Conservation (phyloP, 35 echinoderm and acorn worm genomes). For the Eucidaris tribuloides region DNA sequence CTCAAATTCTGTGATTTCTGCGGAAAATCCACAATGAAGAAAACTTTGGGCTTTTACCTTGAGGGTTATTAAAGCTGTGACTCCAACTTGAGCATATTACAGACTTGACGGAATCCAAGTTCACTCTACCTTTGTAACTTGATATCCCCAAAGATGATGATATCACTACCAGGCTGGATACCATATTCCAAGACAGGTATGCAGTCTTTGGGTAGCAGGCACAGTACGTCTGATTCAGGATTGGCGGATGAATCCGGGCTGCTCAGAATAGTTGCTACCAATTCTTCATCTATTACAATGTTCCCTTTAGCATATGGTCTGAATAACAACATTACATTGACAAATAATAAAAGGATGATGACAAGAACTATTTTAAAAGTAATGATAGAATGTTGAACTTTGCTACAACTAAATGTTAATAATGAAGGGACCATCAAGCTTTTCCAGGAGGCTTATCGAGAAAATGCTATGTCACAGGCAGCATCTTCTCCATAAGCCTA, state of each 20-base stretch:
- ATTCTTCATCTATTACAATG: neutral
- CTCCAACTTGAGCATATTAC: neutral
- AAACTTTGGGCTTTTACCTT: too few relatives aligned
- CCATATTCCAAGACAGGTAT: constrained; percentile 37
- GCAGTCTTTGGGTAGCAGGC: constrained; percentile 1
- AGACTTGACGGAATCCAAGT: neutral
- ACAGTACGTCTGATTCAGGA: neutral
- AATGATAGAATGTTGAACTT: neutral
- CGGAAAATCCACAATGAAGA: too few relatives aligned
- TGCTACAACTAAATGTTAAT: neutral
- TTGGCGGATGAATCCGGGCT: neutral
- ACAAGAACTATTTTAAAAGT: neutral
- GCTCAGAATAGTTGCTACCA: neutral
- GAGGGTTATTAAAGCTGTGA: too few relatives aligned
- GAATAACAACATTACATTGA: neutral
- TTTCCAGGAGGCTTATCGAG: too few relatives aligned
- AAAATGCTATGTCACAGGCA: neutral
- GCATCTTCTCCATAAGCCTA: neutral
- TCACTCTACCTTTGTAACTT: constrained; percentile 35
- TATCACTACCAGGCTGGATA: constrained; percentile 31
- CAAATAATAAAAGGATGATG: neutral
- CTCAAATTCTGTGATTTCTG: too few relatives aligned
- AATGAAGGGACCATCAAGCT: too few relatives aligned
- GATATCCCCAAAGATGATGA: constrained; percentile 27
- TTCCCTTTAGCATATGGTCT: constrained; percentile 27